Conservation (phyloP, 2,113 vertebrate genomes). For the Ramphastos sulfuratus region DNA sequence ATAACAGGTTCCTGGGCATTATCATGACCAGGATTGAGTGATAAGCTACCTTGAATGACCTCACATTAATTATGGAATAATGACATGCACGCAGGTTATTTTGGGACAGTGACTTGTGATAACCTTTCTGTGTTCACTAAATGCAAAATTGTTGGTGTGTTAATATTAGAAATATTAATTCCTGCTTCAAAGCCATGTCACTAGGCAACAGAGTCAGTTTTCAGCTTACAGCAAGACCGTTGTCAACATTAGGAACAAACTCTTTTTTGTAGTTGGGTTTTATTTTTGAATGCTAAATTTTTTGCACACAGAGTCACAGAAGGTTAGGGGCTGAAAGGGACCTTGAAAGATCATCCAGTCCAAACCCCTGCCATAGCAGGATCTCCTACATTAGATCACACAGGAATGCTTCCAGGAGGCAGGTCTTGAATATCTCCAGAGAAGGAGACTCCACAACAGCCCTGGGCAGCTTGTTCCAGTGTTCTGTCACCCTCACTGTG, state of each 20-base stretch:
- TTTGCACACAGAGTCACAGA: background rate
- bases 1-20: background rate
- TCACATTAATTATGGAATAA: background rate
- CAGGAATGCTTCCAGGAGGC: too few relatives aligned
- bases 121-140: background rate
- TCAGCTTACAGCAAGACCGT: constrained; percentile 1
- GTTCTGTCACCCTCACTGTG: too few relatives aligned
- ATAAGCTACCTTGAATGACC: background rate
- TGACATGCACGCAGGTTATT: background rate
- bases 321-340: too few relatives aligned
- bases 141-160: background rate
- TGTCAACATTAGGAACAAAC: constrained; percentile 24
- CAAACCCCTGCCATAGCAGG: too few relatives aligned
- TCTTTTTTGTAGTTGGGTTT: constrained; percentile 24
- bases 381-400: too few relatives aligned
- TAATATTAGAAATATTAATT: constrained; percentile 33
- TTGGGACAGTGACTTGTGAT: background rate
- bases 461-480: too few relatives aligned
- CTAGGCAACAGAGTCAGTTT: constrained; percentile 53
- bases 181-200: constrained; percentile 16
- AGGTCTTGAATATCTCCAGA: too few relatives aligned
- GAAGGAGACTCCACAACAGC: too few relatives aligned
- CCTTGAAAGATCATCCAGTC: too few relatives aligned
- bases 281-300: background rate
- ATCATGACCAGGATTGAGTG: background rate